Base-by-base conservation (phyloP, 2,113 vertebrate species). In the Ptychochromis oligacanthus region DNA sequence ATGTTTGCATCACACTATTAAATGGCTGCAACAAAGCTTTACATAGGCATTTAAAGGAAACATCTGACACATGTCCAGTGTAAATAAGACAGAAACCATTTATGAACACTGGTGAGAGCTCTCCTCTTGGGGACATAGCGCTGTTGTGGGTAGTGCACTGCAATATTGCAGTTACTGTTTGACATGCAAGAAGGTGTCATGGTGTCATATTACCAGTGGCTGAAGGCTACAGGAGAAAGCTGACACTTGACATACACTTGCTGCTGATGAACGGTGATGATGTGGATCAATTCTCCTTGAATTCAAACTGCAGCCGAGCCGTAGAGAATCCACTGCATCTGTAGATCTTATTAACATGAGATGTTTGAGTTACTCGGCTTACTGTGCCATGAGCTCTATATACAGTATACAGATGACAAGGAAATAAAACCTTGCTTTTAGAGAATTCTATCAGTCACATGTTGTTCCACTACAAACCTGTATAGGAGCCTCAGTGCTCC, bases 131-230 rank as follows among this genome's bases (percentile, higher is more conserved):
- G 54, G 28, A 58, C 61, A 34, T 4, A 3, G 17, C 28, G 7
- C n/a, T 78, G 52, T 18, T 79, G 60, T 62, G 8, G 38, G n/a
- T 24, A 52, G n/a, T 13, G 14, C 26, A 34, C 43, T 72, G 65
- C 62, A 18, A 36, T 34, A 14, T 58, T 75, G 84, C 80, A 60
- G 54, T 55, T 80, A 75, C 77, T 17, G 49, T 49, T 82, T n/a
- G 64, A 75, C 43, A 18, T 56, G 49, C 22, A 28, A 55, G 40
- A 38, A 64, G 24, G 13, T 62, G 64, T 65, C 22, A 18, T 15
- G 67, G 65, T 55, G 10, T 88, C 76, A 43, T 24, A 31, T 86
- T 77, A 81, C 84, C 34, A 49, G 15, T 5, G 55, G 46, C 62
- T 4, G 18, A 49, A 80, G 77, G 72, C 20, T 49, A 13, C 46